Evolutionary conservation across 2,888 invertebrate species (phyloP), one percentile per base, ranked within the genome.

Genomic region (Dorcus hopei): DNA sequence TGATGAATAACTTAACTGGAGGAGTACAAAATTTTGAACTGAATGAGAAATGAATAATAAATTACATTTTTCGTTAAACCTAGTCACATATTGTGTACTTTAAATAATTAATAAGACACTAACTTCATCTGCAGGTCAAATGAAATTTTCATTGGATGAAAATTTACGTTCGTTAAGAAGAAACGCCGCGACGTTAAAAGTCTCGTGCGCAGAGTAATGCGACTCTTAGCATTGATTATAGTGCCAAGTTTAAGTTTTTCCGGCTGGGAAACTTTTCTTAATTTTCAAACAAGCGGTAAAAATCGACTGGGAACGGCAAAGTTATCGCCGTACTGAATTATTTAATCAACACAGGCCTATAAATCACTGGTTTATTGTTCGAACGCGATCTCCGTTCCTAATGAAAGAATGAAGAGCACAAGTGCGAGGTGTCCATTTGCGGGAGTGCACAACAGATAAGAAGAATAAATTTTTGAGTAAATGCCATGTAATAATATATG

Each of bases 351-450:
- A 52, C 48, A 11, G 43, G 57, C 56, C 50, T 41, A 57, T 57
- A 52, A 57, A 57, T 57, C 57, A 50, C 48, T 26, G 48, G 57
- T 57, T 57, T 57, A 57, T 57, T 57, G 57, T 57, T 52, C 48
- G 16, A 47, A 23, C 23, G 47, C 47, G 47, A 9, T 14, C 51
- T 40, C 39, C 51, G 23, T 23, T 23, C 23, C 16, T 38, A 23
- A 16, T 41, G 51, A 42, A 51, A 40, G 38, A 39, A 51, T 41
- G 51, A 51, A 51, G 51, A 40, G 19, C 41, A 51, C 39, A 51
- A 51, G 51, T 19, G 14, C 39, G 51, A 9, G n/a, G 19, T 43
- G 43, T 16, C 16, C 43, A 33, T 33, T 33, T 33, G 26, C 26
- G 26, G 26, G 26, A 33, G 6, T 33, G 26, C 26, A 33, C 26